These are phyloP conservation scores for Leptopilina drosophilae DNA, from an alignment of 2,888 invertebrate genomes.

Conservation along the genomic window DNA sequence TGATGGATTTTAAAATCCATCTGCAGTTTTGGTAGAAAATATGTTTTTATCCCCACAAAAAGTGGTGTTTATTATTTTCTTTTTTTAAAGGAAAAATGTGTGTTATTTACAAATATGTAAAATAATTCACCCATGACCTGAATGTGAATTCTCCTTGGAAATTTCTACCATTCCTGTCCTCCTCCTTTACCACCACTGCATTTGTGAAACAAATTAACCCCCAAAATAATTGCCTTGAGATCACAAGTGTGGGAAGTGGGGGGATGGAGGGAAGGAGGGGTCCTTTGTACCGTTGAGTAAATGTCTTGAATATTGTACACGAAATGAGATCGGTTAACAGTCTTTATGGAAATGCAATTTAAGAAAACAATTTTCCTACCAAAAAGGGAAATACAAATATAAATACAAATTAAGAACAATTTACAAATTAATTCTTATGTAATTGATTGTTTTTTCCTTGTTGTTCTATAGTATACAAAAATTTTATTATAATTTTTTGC, in stretches of 20 bases:
- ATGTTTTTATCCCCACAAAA: too few species aligned
- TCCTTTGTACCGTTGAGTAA: conserved; percentile 3
- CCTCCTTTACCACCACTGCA: background rate
- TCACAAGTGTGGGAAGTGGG: background rate
- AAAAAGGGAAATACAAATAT: too few species aligned
- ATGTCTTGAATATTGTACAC: conserved; percentile 8
- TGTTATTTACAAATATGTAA: background rate
- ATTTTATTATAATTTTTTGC: too few species aligned
- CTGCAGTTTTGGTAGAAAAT: too few species aligned
- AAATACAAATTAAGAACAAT: too few species aligned
- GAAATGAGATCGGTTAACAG: background rate
- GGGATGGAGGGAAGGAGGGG: background rate
- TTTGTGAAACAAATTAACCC: conserved; percentile 17
- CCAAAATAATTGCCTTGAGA: conserved; percentile 17
- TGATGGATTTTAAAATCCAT: too few species aligned
- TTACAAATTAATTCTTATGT: too few species aligned
- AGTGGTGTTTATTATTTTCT: too few species aligned
- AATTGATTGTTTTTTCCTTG: too few species aligned
- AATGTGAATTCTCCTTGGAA: conserved; percentile 13
- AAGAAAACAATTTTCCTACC: background rate
- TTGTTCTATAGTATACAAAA: too few species aligned
- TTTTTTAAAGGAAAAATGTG: too few species aligned
- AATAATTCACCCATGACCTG: conserved; percentile 10
- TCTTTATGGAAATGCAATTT: background rate
- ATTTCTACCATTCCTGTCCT: background rate